Evolutionary conservation across 2,888 invertebrate species (phyloP).

Genomic region (Tinea trinotella): DNA sequence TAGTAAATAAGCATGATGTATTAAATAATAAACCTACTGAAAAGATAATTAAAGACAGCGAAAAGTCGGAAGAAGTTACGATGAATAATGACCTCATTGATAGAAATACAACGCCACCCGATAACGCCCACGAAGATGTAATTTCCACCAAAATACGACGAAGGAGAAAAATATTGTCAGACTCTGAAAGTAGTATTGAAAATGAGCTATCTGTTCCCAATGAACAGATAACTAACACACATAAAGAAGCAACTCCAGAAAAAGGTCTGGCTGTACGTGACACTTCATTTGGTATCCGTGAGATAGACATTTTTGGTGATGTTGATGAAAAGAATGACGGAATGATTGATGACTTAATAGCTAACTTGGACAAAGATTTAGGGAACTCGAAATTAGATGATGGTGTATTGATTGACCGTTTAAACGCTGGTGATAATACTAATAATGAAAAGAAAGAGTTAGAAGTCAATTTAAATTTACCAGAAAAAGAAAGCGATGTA

Average conservation of each 20-base stretch:
- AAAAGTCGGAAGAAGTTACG: too few species aligned
- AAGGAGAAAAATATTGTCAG: not conserved
- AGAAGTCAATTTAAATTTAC: too few species aligned
- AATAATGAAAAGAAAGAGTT: too few species aligned
- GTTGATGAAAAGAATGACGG: not conserved
- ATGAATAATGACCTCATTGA: too few species aligned
- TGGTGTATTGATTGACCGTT: not conserved
- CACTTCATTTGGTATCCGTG: slow-evolving; percentile 37
- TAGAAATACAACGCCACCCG: too few species aligned
- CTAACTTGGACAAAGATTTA: slow-evolving; percentile 39
- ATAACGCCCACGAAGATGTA: not conserved
- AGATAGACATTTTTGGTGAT: slow-evolving; percentile 51
- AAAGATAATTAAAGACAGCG: too few species aligned
- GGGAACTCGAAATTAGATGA: slow-evolving; percentile 1
- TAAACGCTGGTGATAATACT: not conserved
- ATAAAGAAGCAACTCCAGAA: not conserved
- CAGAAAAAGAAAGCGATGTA: too few species aligned
- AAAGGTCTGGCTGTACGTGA: not conserved
- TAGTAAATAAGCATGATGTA: not conserved
- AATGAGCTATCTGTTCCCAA: slow-evolving; percentile 2
- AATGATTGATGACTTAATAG: slow-evolving; percentile 50
- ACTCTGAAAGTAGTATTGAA: not conserved
- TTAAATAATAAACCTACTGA: too few species aligned
- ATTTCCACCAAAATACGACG: not conserved
- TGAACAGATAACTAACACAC: too few species aligned